Evolutionary conservation across 30 jellyfish, hydroid and myxozoan species (phyloP), one percentile per base, ranked within the genome.

Genomic region (Aurelia aurita complex sp. Pacific): DNA sequence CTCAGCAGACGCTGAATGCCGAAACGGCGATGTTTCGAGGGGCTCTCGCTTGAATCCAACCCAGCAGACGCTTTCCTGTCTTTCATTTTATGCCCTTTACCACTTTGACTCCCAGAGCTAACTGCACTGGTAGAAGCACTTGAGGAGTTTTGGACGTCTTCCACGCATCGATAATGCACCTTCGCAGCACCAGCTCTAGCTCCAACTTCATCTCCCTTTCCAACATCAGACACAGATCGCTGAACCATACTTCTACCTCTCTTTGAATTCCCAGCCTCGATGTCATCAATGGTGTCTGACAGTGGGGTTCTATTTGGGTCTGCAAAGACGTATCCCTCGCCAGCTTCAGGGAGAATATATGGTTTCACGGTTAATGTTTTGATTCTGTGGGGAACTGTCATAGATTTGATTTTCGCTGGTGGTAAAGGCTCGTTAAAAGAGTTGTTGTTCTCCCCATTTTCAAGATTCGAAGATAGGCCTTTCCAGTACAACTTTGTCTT

Each of bases 1-100:
- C 84, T 19, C 17, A 83, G 57, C 34, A 72, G 43, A 34, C 92
- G 83, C 54, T 83, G 92, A 50, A 83, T 18, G 3, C 92, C 83
- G 80, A 34, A 66, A 15, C 92, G 92, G 42, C 59, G 57, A 63
- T 64, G 92, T 42, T 60, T 71, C 7, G 85, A 12, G 8, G 14
- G 40, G 18, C 23, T 40, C 61, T 77, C 64, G 9, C 54, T n/a
- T 2, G 34, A n/a, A 11, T 23, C 60, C 23, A 67, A 15, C 23
- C 18, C 23, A 23, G 77, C 23, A 5, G 77, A 32, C 4, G 23
- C 18, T 23, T 34, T 36, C 16, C 51, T 73, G 29, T 11, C 36
- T 17, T 60, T 32, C 1, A 61, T 1, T 61, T 17, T 61, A 13
- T 2, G 8, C 3, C 70, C 70, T 15, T 12, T 23, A 10, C 36